A percentile compares a stretch with the other conserved stretches of the same genome.
Conservation (phyloP, 1,140 invertebrate genomes). For the Orius laevigatus region DNA sequence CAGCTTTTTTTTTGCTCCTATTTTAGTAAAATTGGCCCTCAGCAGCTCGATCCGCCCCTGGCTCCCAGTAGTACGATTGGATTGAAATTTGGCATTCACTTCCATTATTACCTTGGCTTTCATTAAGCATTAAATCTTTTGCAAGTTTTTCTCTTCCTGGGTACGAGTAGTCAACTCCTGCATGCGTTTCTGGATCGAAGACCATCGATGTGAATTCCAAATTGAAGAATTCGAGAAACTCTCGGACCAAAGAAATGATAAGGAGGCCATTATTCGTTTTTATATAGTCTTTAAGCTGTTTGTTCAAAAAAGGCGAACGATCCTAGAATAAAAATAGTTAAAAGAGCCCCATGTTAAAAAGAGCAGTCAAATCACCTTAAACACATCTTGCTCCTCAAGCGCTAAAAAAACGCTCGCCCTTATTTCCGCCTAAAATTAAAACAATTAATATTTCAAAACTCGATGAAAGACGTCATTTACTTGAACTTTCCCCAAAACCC, state of each 20-base stretch:
- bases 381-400: conserved; percentile 47
- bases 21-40: background rate
- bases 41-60: background rate
- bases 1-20: too few relatives aligned
- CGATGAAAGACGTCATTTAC: conserved; percentile 27
- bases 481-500: conserved; percentile 51
- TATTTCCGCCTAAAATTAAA: conserved; percentile 40
- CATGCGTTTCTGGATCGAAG: conserved; percentile 49
- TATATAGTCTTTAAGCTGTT: conserved; percentile 43
- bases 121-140: conserved; percentile 33
- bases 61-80: background rate
- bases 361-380: conserved; percentile 29
- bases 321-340: conserved; percentile 26
- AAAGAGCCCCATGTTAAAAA: background rate
- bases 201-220: conserved; percentile 49
- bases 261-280: conserved; percentile 41
- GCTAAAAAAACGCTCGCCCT: conserved; percentile 56
- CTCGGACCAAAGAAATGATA: conserved; percentile 43
- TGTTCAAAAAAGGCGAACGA: conserved; percentile 42
- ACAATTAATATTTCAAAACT: background rate
- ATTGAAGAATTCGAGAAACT: conserved; percentile 55
- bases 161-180: conserved; percentile 36
- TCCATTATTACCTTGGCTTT: background rate
- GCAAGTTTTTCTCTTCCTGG: conserved; percentile 34
- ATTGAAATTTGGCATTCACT: background rate